Percentiles rank a stretch among this genome's conserved stretches.
Conservation (phyloP, 2,888 invertebrate genomes). For the Leptogaster cylindrica region DNA sequence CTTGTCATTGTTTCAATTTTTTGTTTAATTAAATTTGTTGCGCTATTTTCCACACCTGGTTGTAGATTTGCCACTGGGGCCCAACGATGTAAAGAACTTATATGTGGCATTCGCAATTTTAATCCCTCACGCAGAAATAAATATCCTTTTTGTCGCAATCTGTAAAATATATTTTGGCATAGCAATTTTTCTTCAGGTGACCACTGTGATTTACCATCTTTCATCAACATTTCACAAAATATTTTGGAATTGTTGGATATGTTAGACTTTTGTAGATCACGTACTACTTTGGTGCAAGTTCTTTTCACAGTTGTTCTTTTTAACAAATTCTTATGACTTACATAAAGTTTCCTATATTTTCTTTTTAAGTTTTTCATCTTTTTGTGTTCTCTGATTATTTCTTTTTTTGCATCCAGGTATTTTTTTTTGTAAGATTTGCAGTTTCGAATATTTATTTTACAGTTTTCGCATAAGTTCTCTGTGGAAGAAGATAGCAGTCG, state of each 20-base stretch:
- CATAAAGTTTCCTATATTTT: not conserved
- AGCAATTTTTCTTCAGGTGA: too few species aligned
- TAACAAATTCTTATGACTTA: not conserved
- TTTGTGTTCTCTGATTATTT: not conserved
- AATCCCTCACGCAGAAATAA: too few species aligned
- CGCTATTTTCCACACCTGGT: too few species aligned
- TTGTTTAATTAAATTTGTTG: too few species aligned
- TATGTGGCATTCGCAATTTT: too few species aligned
- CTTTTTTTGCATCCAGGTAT: not conserved
- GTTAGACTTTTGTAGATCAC: not conserved
- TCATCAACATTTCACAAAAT: not conserved
- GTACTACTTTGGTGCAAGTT: not conserved
- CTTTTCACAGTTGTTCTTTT: not conserved
- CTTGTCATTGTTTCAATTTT: too few species aligned
- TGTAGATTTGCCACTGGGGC: too few species aligned
- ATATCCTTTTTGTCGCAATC: too few species aligned
- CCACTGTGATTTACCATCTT: not conserved
- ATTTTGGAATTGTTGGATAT: conserved; percentile 68
- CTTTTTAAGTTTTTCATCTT: too few species aligned
- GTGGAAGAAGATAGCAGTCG: not conserved
- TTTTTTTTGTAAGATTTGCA: not conserved
- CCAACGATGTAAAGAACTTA: too few species aligned
- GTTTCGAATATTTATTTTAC: not conserved
- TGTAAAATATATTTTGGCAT: too few species aligned
- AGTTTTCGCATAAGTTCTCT: not conserved